These are phyloP conservation scores for Allygus modestus DNA, from an alignment of 2,888 invertebrate species.

Conservation along the genomic window DNA sequence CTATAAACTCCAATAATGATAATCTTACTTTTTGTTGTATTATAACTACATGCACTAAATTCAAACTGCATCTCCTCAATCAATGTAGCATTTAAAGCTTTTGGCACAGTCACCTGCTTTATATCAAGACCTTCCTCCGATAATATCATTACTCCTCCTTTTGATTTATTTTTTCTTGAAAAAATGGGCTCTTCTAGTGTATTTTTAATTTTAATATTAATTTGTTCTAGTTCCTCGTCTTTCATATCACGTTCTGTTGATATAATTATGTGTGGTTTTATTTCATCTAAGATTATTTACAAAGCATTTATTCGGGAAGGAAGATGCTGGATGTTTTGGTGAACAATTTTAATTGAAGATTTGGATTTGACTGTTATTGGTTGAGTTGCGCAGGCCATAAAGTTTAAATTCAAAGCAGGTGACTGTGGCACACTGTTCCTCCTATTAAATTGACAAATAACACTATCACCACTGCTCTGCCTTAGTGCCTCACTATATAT, in stretches of 20 bases:
- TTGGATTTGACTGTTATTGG: neutral
- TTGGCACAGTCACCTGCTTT: neutral
- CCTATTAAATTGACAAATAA: neutral
- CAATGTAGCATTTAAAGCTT: neutral
- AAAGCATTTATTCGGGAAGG: neutral
- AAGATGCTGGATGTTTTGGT: constrained; percentile 24
- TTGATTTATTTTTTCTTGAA: neutral
- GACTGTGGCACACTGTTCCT: neutral
- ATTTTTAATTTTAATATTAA: constrained; percentile 5
- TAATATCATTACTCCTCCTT: constrained; percentile 26
- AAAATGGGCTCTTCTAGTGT: neutral
- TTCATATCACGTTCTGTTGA: neutral
- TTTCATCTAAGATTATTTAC: constrained; percentile 8
- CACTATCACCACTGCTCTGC: constrained; percentile 16
- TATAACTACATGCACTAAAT: neutral
- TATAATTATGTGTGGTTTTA: neutral
- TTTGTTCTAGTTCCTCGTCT: neutral
- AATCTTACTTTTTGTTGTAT: neutral
- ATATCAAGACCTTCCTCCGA: neutral
- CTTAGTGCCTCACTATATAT: neutral
- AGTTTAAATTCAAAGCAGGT: neutral
- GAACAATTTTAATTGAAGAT: neutral
- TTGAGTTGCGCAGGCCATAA: neutral
- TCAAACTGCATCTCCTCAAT: neutral
- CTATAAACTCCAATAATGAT: neutral